Evolutionary conservation across 2,113 vertebrate genomes (phyloP), one percentile per base, ranked within the genome.

Genomic region (Strix uralensis): DNA sequence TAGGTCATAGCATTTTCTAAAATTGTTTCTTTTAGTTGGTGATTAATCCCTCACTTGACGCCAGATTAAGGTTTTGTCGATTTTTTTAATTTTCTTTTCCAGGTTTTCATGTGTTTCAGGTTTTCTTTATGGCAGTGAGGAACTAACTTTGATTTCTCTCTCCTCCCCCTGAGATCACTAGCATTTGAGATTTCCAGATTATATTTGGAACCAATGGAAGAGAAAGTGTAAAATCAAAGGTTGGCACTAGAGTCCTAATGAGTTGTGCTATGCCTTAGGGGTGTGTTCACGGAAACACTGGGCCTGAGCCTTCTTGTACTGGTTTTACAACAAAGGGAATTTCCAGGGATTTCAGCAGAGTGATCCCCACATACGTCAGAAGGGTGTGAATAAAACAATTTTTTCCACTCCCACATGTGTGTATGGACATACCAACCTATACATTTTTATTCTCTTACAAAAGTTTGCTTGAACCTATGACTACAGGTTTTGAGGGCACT

Each of bases 291-390:
- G 8, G 69, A 51, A 89, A 49, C 36, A 30, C n/a, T 10, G 59
- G 42, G 71, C 54, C 72, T 63, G 67, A 93, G 36, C 52, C 26
- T 54, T 66, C 70, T 85, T 61, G 19, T 46, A 36, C 87, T 23
- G 51, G 72, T 90, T 93, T 94, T 72, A 84, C 49, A 91, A n/a
- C 57, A 42, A 90, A 91, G 73, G 81, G 83, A 85, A 79, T 92
- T 85, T 79, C 87, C 86, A 72, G 49, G 49, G 26, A 65, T 74
- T 72, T 82, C 81, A 75, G 88, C 62, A 32, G 40, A 29, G 40
- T 10, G 25, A 84, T 79, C 26, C 21, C 32, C 32, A 25, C 3
- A 1, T 61, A 65, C 0, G 0, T 58, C 72, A 87, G 67, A 59
- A 87, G 58, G 93, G 62, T 58, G 59, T n/a, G 59, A 74, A 13